Evolutionary conservation across 2,797 vertebrate genomes (phyloP), one percentile per base, ranked within the genome.

Genomic region (Parotocinclus haroldoi): DNA sequence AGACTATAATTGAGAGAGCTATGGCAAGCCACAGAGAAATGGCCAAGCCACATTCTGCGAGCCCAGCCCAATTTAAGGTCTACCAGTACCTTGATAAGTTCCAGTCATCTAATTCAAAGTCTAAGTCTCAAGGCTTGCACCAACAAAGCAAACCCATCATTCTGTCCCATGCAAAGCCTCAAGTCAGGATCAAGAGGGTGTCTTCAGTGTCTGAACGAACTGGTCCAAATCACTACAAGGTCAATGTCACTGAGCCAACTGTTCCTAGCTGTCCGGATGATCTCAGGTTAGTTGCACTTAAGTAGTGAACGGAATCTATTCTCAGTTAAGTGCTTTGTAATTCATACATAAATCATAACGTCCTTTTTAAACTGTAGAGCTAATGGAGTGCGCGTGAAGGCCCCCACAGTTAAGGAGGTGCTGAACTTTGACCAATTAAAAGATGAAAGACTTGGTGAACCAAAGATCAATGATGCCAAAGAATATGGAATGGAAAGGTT

Each of bases 331-430:
- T 27, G 27, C 5, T 27, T 27, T 27, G 27, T 27, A 5, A 2
- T 44, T 1, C 42, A 44, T 13, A 79, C 17, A 56, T 4, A 58
- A 63, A 27, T 42, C 8, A 37, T 50, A 0, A 11, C 27, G 3
- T 11, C 19, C 1, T 60, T 62, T 19, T 63, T 7, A 10, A 7
- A 62, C 45, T 63, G 10, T 57, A 95, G 92, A 71, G 67, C 66
- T 0, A 85, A 86, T 16, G 83, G 86, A 4, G 90, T 92, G 12
- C 88, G 91, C 46, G 91, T 94, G 66, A 94, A 94, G 79, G 87
- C 92, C 0, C 92, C 92, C 0, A 82, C 91, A 0, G 69, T 86
- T 48, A 92, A 84, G 55, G 89, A 90, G 0, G 56, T 90, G 58
- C 80, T 93, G 0, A 82, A 93, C 66, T 80, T 91, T 37, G 83